Evolutionary conservation across 35 echinoderm and acorn worm species (phyloP).

Genomic region (Apostichopus japonicus): DNA sequence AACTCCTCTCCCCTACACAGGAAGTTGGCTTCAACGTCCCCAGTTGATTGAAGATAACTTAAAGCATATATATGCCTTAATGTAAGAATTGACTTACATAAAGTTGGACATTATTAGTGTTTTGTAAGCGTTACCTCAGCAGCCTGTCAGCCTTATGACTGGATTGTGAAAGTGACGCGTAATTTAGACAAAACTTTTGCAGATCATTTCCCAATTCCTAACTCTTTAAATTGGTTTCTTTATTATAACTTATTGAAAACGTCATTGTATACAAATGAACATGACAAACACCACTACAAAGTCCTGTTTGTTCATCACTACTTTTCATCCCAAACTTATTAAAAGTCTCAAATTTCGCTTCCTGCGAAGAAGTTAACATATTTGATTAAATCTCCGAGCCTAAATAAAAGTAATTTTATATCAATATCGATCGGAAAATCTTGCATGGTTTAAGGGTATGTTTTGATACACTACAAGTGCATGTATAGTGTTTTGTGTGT

Average conservation of each 20-base stretch:
- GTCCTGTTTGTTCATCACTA: conserved; percentile 4
- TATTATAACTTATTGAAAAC: background rate
- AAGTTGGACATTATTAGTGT: too few species aligned
- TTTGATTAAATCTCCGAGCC: background rate
- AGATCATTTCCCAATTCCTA: background rate
- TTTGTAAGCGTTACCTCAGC: too few species aligned
- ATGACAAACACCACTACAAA: background rate
- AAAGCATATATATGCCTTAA: too few species aligned
- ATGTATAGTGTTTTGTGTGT: background rate
- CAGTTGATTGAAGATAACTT: too few species aligned
- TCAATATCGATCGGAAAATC: background rate
- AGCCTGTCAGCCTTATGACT: too few species aligned
- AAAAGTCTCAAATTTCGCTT: conserved; percentile 13
- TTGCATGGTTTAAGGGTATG: background rate
- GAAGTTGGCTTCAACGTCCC: too few species aligned
- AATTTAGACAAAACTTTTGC: background rate
- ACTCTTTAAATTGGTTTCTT: background rate
- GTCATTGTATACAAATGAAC: background rate
- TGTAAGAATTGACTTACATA: too few species aligned
- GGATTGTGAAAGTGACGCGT: too few species aligned
- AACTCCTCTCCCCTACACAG: too few species aligned
- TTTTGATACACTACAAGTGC: conserved; percentile 1
- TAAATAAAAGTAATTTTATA: background rate
- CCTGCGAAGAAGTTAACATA: conserved; percentile 14
- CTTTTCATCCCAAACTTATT: background rate